These are phyloP conservation scores for Apis dorsata DNA, from an alignment of 1,140 invertebrate species.

Conservation along the genomic window DNA sequence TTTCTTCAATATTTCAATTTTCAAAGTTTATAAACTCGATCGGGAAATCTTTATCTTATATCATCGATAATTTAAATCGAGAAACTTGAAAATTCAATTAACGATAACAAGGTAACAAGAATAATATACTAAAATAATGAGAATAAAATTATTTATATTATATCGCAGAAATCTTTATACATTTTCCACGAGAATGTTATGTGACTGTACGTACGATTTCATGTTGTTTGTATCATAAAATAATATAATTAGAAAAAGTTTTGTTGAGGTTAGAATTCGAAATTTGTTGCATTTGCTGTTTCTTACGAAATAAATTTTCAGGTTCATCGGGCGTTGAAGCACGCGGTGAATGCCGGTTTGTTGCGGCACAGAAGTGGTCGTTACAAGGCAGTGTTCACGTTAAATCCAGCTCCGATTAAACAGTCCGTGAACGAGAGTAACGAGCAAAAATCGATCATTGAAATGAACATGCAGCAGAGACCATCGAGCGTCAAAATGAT, in stretches of 20 bases:
- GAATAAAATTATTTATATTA: too few species aligned
- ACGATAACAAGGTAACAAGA: too few species aligned
- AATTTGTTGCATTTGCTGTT: neutral
- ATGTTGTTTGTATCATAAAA: too few species aligned
- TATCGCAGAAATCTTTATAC: too few species aligned
- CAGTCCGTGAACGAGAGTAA: slow-evolving; percentile 29
- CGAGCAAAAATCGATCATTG: slow-evolving; percentile 33
- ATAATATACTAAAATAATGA: too few species aligned
- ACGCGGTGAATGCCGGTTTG: slow-evolving; percentile 72
- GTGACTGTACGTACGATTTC: too few species aligned
- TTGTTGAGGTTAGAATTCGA: too few species aligned
- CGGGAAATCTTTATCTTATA: neutral
- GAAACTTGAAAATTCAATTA: neutral
- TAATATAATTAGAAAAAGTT: too few species aligned
- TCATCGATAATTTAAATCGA: neutral
- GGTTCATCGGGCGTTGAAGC: slow-evolving; percentile 73
- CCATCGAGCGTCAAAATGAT: neutral
- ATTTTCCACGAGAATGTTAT: too few species aligned
- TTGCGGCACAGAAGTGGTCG: slow-evolving; percentile 71
- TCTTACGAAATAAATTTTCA: slow-evolving; percentile 45
- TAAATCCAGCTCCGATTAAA: slow-evolving; percentile 46
- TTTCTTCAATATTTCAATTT: neutral
- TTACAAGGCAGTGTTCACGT: slow-evolving; percentile 65
- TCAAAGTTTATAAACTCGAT: neutral
- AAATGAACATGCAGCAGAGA: neutral